Evolutionary conservation across 2,113 vertebrate species (phyloP).

Genomic region (Phalacrocorax aristotelis): DNA sequence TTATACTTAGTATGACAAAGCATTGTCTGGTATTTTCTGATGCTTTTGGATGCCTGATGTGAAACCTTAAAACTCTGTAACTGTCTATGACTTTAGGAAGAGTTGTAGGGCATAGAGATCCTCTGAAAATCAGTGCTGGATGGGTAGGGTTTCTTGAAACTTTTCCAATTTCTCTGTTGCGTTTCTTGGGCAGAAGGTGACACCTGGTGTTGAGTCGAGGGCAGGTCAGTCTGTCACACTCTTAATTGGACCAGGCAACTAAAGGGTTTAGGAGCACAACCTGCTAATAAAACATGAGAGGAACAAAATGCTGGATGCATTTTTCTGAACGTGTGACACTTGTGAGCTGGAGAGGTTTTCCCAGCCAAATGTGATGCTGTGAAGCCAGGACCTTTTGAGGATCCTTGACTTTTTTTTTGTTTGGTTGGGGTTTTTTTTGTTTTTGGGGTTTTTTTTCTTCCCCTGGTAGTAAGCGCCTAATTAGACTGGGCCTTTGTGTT

Average conservation of each 20-base stretch:
- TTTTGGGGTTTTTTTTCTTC: not conserved
- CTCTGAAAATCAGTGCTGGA: rapidly evolving
- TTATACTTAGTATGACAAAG: not conserved
- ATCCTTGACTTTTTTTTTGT: not conserved
- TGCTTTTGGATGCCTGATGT: not conserved
- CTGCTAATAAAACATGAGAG: not conserved
- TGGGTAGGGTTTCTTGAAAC: not conserved
- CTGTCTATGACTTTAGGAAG: not conserved
- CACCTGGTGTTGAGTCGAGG: not conserved
- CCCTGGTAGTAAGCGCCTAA: not conserved
- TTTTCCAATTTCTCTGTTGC: not conserved
- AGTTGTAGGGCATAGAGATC: not conserved
- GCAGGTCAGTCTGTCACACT: not conserved
- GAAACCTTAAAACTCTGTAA: not conserved
- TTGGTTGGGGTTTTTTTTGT: too few species aligned
- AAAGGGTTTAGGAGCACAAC: not conserved
- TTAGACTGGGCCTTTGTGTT: not conserved
- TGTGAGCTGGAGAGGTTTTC: not conserved
- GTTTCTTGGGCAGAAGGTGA: not conserved
- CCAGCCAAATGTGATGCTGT: not conserved
- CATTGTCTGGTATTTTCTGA: not conserved
- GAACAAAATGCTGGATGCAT: not conserved
- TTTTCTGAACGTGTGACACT: not conserved
- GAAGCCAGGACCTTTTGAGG: not conserved
- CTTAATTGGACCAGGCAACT: not conserved